phyloP scores from a whole-genome alignment of 1,140 invertebrate species.

The Drosophila eugracilis region DNA sequence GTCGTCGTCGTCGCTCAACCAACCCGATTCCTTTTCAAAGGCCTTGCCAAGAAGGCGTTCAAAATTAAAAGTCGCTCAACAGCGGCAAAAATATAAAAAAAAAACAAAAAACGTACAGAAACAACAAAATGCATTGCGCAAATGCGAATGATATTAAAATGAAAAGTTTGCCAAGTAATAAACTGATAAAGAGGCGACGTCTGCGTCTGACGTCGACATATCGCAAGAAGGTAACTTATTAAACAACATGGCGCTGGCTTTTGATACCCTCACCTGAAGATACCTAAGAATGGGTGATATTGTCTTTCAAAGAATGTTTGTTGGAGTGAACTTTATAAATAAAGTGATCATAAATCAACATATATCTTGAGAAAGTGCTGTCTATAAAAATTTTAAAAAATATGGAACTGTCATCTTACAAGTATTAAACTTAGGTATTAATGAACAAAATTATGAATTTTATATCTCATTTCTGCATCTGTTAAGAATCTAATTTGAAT shows the following conservation, averaged over 20 bases:
- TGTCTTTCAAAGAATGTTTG: background rate
- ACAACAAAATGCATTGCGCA: constrained; percentile 73
- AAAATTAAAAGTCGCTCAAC: constrained; percentile 82
- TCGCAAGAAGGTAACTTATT: constrained; percentile 80
- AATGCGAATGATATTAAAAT: constrained; percentile 82
- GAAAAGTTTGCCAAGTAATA: constrained; percentile 83
- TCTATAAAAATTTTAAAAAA: too few species aligned
- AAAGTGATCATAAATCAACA: background rate
- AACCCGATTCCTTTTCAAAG: constrained; percentile 48
- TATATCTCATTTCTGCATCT: too few species aligned
- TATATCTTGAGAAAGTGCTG: too few species aligned
- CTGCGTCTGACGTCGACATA: constrained; percentile 75
- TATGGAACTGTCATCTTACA: too few species aligned
- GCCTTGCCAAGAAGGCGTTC: constrained; percentile 73
- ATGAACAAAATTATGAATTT: too few species aligned
- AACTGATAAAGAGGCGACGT: constrained; percentile 83
- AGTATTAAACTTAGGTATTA: too few species aligned
- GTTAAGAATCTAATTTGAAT: too few species aligned
- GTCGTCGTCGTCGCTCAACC: constrained; percentile 54
- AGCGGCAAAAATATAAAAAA: constrained; percentile 18
- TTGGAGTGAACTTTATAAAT: too few species aligned
- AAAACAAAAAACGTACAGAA: constrained; percentile 18
- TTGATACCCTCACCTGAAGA: constrained; percentile 31
- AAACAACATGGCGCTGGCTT: constrained; percentile 74
- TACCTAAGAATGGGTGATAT: background rate